phyloP scores from a whole-genome alignment of 2,113 vertebrate genomes.

The Numida meleagris region DNA sequence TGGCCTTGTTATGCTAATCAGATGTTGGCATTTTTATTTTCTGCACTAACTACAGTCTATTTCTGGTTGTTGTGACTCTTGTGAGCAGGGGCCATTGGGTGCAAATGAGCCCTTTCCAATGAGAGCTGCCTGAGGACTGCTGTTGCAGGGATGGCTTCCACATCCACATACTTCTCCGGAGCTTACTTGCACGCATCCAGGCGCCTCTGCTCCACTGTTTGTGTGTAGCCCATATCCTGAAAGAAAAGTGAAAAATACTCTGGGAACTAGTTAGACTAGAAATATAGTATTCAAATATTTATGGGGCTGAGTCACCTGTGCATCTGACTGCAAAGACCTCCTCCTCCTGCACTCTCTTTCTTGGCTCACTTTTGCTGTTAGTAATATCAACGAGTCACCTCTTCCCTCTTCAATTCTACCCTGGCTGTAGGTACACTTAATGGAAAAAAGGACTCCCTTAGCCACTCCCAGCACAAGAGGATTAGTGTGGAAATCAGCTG shows the following conservation, averaged over 20 bases:
- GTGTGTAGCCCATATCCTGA: neutral
- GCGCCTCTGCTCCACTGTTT: neutral
- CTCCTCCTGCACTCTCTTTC: neutral
- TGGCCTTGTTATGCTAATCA: neutral
- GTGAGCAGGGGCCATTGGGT: neutral
- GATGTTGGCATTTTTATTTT: neutral
- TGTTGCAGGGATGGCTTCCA: neutral
- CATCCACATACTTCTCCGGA: slow-evolving; percentile 1
- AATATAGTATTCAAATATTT: neutral
- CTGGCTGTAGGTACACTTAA: neutral
- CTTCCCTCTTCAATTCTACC: neutral
- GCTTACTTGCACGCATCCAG: neutral
- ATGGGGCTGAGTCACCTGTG: neutral
- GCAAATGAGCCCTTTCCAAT: neutral
- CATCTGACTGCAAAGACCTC: neutral
- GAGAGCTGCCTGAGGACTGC: neutral
- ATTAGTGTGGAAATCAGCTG: neutral
- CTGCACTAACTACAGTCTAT: neutral
- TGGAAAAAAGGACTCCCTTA: neutral
- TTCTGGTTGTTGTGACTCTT: neutral
- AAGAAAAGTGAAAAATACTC: neutral
- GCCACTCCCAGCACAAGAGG: neutral
- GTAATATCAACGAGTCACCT: neutral
- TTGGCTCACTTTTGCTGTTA: neutral
- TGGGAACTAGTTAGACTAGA: neutral